Evolutionary conservation across 2,113 vertebrate species (phyloP).

Genomic region (Phrynosoma platyrhinos): DNA sequence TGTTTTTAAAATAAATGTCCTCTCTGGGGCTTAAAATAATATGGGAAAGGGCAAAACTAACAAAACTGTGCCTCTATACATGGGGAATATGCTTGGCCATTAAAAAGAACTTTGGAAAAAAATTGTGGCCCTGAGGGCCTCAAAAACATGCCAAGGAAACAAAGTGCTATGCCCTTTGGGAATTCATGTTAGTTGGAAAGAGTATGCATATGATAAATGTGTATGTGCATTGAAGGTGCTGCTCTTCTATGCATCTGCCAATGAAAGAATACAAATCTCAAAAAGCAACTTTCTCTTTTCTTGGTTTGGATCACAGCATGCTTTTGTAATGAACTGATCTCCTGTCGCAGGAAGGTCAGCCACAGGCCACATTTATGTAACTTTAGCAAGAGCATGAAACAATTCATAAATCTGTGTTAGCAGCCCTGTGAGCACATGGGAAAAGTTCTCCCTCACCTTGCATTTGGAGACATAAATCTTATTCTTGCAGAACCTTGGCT

Average conservation of each 20-base stretch:
- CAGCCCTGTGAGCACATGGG: fast-evolving
- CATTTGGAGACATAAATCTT: slow-evolving; percentile 40
- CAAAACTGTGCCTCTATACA: too few species aligned
- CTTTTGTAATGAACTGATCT: slow-evolving; percentile 38
- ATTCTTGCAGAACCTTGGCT: slow-evolving; percentile 27
- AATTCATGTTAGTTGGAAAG: background rate
- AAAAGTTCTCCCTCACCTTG: background rate
- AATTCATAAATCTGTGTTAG: slow-evolving; percentile 15
- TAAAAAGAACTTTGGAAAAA: too few species aligned
- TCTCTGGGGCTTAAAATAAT: background rate
- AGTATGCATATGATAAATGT: background rate
- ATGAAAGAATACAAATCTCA: background rate
- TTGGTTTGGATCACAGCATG: background rate
- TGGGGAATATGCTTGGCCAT: too few species aligned
- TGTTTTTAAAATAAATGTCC: background rate
- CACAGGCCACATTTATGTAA: slow-evolving; percentile 36
- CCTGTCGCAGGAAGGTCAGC: slow-evolving; percentile 38
- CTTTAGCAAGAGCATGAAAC: background rate
- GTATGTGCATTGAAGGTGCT: background rate
- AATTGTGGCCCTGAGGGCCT: too few species aligned
- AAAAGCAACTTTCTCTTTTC: background rate
- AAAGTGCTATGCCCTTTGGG: background rate
- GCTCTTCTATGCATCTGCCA: background rate
- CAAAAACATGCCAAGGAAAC: too few species aligned
- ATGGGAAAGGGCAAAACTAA: too few species aligned